These are phyloP conservation scores for Pristionchus maxplancki DNA, from an alignment of 2,888 invertebrate species.

Conservation along the genomic window DNA sequence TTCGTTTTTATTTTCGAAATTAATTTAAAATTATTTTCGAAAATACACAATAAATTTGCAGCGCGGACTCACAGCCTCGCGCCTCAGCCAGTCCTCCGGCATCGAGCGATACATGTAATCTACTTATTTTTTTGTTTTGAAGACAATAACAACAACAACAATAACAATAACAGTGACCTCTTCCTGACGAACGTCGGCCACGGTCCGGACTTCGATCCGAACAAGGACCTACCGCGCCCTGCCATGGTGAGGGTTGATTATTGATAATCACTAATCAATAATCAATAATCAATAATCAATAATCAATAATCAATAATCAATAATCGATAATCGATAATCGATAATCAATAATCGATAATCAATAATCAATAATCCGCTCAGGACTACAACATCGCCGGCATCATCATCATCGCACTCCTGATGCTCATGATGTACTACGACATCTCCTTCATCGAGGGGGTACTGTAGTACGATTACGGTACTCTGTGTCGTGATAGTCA, in stretches of 20 bases:
- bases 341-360: not conserved
- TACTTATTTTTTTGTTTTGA: not conserved
- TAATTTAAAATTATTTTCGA: not conserved
- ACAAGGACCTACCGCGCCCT: not conserved
- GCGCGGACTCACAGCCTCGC: not conserved
- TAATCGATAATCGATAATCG: not conserved
- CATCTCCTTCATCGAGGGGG: constrained; percentile 34
- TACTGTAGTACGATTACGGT: too few species aligned
- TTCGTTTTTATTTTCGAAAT: not conserved
- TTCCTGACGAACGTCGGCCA: constrained; percentile 32
- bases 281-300: too few species aligned
- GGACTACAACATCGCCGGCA: constrained; percentile 19
- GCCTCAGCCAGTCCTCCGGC: constrained; percentile 14
- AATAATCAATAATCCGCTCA: not conserved
- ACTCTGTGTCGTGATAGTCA: too few species aligned
- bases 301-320: not conserved
- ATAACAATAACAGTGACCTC: not conserved
- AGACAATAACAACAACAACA: not conserved
- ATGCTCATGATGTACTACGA: constrained; percentile 37
- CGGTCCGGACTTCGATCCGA: not conserved
- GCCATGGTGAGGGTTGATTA: not conserved
- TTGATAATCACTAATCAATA: not conserved
- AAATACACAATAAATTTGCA: not conserved
- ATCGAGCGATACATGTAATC: constrained; percentile 44
- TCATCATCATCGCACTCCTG: not conserved